Conservation (phyloP, 1,140 invertebrate species). For the Chlorops oryzae region DNA sequence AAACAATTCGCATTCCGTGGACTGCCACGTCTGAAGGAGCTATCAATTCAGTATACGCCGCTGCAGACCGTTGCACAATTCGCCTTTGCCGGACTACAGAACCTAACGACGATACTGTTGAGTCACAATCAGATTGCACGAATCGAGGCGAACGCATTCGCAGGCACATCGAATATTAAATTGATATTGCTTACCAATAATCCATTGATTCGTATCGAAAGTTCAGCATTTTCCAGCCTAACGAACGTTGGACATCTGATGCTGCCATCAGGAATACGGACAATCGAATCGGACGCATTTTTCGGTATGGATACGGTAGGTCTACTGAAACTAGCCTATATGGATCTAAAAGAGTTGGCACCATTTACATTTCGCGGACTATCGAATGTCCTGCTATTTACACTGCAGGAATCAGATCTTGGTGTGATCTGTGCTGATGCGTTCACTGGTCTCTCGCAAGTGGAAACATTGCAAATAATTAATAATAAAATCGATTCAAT, state of each 20-base stretch:
- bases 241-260: constrained; percentile 70
- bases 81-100: constrained; percentile 74
- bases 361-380: constrained; percentile 70
- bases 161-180: constrained; percentile 73
- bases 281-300: constrained; percentile 71
- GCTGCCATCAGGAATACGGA: constrained; percentile 67
- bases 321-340: constrained; percentile 68
- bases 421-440: constrained; percentile 64
- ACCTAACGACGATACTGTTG: constrained; percentile 66
- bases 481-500: constrained; percentile 80
- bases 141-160: constrained; percentile 74
- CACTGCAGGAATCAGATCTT: constrained; percentile 73
- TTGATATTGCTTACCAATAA: constrained; percentile 70
- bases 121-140: constrained; percentile 71
- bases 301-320: constrained; percentile 71
- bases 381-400: constrained; percentile 63
- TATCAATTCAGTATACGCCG: constrained; percentile 76
- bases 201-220: constrained; percentile 65
- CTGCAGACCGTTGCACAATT: constrained; percentile 68
- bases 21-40: constrained; percentile 62
- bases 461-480: constrained; percentile 64
- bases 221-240: constrained; percentile 71
- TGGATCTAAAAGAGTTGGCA: constrained; percentile 66
- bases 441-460: constrained; percentile 63
- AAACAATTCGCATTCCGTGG: constrained; percentile 78